Base-by-base conservation (phyloP, 2,113 vertebrate genomes). In the Indicator maculatus region DNA sequence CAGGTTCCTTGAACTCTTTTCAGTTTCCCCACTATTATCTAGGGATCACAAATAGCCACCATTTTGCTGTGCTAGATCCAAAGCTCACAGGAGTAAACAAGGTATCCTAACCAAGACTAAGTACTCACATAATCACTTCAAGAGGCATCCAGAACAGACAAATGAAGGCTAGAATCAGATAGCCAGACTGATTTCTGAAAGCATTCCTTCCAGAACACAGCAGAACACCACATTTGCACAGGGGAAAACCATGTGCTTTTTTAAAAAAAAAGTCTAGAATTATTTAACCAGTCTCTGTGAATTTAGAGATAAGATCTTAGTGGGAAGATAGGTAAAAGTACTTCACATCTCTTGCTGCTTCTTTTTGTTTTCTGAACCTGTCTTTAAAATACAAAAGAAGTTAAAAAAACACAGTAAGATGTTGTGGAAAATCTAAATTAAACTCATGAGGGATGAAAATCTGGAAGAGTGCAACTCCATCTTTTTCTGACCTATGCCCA, bases 391-490 rank as follows among this genome's bases (percentile, higher is more conserved):
- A 72, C 24, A 55, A 65, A 76, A 20, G 31, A 59, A 71, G 6
- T 60, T 19, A 69, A 55, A 7, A 59, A 8, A 84, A 65, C 5
- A 28, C 3, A 52, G 45, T 14, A 81, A 31, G n/a, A 63, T 17
- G 18, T 36, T 30, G 50, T 11, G 52, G 30, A 30, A 91, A 86
- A 81, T 14, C 38, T 70, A 28, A 64, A 30, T 47, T 60, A 47
- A 87, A 85, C 18, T 76, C 20, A 12, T 4, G 12, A 69, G 5
- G 16, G 21, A 90, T 81, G 11, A 27, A 80, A 73, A 77, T 20
- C 5, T 1, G 0, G 64, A 92, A 53, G 27, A 86, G 28, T 24
- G 7, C 0, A 24, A 59, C 27, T 64, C 7, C 0, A 0, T 27
- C 19, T 36, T 89, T 28, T 89, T 79, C 75, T 86, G 56, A 77